Evolutionary conservation across 2,888 invertebrate genomes (phyloP).

Genomic region (Gari tellinella): DNA sequence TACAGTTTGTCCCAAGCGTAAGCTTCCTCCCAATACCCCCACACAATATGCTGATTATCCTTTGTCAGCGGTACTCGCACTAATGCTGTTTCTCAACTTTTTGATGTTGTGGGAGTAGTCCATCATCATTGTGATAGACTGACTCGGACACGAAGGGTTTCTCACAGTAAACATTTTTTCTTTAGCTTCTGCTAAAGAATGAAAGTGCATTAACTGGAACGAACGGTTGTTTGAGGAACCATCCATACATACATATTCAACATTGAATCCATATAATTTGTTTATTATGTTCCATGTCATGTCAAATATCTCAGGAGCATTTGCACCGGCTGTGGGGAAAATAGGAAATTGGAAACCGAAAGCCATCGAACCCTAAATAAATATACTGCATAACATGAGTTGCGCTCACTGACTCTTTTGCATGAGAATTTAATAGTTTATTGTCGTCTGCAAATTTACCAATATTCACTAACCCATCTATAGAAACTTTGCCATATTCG

Average conservation of each 20-base stretch:
- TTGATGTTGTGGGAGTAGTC: slow-evolving; percentile 23
- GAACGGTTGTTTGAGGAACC: slow-evolving; percentile 13
- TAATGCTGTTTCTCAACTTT: slow-evolving; percentile 26
- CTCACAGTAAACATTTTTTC: neutral
- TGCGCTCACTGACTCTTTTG: slow-evolving; percentile 6
- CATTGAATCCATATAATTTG: slow-evolving; percentile 8
- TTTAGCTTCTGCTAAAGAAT: slow-evolving; percentile 2
- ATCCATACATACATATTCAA: slow-evolving; percentile 29
- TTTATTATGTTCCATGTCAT: slow-evolving; percentile 24
- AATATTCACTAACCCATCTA: slow-evolving; percentile 16
- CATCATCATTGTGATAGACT: too few species aligned
- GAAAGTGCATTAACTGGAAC: slow-evolving; percentile 24
- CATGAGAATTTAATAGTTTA: slow-evolving; percentile 3
- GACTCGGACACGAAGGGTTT: slow-evolving; percentile 1
- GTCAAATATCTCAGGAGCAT: slow-evolving; percentile 23
- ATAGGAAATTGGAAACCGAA: slow-evolving; percentile 29
- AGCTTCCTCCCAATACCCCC: too few species aligned
- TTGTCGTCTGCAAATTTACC: slow-evolving; percentile 7
- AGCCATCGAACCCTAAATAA: slow-evolving; percentile 16
- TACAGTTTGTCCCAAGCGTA: slow-evolving; percentile 11
- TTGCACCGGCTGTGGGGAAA: slow-evolving; percentile 19
- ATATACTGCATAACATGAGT: slow-evolving; percentile 24
- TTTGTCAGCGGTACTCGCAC: too few species aligned
- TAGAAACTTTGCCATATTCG: neutral
- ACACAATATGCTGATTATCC: too few species aligned